These are phyloP conservation scores for Koerneria pararmatus DNA, from an alignment of 2,888 invertebrate genomes.

Conservation along the genomic window DNA sequence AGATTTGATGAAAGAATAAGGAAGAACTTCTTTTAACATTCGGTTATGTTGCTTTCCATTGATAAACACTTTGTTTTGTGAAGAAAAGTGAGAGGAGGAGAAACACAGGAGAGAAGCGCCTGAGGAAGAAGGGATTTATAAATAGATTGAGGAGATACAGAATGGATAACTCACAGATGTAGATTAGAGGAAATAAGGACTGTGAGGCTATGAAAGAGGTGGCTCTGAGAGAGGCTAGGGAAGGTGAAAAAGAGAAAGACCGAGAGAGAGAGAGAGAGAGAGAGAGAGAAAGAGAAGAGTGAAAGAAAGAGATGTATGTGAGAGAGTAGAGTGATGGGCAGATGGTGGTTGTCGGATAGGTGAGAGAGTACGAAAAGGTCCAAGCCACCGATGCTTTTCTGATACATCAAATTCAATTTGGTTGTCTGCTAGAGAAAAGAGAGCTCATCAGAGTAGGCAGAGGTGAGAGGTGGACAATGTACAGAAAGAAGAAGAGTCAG, in stretches of 20 bases:
- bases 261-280: background rate
- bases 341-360: too few relatives aligned
- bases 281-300: background rate
- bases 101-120: background rate
- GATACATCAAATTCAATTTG: too few relatives aligned
- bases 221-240: background rate
- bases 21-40: too few relatives aligned
- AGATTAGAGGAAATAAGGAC: slow-evolving; percentile 7
- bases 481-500: too few relatives aligned
- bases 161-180: background rate
- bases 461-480: too few relatives aligned
- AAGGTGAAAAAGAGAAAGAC: background rate
- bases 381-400: too few relatives aligned
- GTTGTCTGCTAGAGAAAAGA: too few relatives aligned
- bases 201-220: background rate
- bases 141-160: slow-evolving; percentile 15
- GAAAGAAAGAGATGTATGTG: background rate
- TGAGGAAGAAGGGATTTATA: slow-evolving; percentile 14
- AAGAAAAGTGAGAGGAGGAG: background rate
- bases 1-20: too few relatives aligned
- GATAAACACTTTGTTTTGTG: too few relatives aligned
- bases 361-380: too few relatives aligned
- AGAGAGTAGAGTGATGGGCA: background rate
- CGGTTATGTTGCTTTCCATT: too few relatives aligned
- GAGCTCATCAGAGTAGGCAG: too few relatives aligned